Evolutionary conservation across 2,113 vertebrate species (phyloP).

Genomic region (Nettapus auritus): DNA sequence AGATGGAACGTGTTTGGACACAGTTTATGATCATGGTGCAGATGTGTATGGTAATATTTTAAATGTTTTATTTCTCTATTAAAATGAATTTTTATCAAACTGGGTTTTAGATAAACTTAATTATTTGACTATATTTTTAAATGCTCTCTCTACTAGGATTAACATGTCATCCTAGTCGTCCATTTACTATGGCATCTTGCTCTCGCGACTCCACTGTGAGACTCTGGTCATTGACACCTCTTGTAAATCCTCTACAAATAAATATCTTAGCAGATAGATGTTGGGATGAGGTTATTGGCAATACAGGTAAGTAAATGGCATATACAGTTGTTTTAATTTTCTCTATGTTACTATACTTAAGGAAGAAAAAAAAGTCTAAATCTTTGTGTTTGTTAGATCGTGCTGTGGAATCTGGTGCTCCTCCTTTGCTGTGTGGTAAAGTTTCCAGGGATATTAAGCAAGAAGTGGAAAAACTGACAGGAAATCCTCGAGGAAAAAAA

Average conservation of each 20-base stretch:
- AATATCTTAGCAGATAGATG: constrained; percentile 87
- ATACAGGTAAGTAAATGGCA: constrained; percentile 81
- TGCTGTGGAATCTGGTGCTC: constrained; percentile 83
- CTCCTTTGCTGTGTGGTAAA: constrained; percentile 93
- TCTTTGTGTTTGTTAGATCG: constrained; percentile 79
- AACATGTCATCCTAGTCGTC: constrained; percentile 90
- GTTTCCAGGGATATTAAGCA: constrained; percentile 93
- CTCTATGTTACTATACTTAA: not conserved
- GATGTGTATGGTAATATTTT: constrained; percentile 92
- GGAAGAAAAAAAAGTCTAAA: not conserved
- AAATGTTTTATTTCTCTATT: not conserved
- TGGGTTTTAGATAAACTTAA: not conserved
- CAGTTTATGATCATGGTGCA: constrained; percentile 92
- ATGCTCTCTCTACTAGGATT: constrained; percentile 78
- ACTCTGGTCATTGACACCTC: constrained; percentile 92
- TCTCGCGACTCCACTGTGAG: constrained; percentile 97
- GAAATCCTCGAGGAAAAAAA: constrained; percentile 83
- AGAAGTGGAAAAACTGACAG: constrained; percentile 88
- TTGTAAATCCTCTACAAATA: constrained; percentile 89
- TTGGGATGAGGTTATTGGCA: constrained; percentile 94
- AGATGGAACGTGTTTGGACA: constrained; percentile 92
- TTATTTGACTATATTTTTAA: not conserved
- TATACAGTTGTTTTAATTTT: not conserved
- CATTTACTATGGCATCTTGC: constrained; percentile 97
- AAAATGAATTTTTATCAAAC: not conserved